Percentiles rank a stretch among this genome's conserved stretches.
phyloP scores from a whole-genome alignment of 2,888 invertebrate species.

The Hydrotaea cyrtoneurina region DNA sequence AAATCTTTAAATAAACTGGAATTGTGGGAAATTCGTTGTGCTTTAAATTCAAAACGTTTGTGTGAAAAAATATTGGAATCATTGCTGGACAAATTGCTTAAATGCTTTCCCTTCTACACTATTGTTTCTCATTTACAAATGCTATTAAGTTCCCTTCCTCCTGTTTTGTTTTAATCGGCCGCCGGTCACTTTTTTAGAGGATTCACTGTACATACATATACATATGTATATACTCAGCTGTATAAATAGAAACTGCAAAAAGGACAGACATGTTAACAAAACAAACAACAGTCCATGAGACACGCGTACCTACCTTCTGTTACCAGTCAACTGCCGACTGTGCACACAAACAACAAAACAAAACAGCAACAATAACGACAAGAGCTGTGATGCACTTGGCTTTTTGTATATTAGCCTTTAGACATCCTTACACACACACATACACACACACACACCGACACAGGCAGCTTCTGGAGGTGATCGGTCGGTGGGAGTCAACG shows the following conservation, averaged over 20 bases:
- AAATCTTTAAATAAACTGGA: too few species aligned
- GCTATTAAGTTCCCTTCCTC: too few species aligned
- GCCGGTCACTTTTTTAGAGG: background rate
- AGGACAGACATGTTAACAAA: conserved; percentile 1
- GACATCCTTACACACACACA: conserved; percentile 11
- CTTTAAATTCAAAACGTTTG: too few species aligned
- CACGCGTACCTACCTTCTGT: background rate
- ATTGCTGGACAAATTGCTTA: too few species aligned
- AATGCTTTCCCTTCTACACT: too few species aligned
- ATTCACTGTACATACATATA: too few species aligned
- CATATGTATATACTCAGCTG: too few species aligned
- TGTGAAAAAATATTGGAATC: too few species aligned
- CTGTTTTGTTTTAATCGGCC: background rate
- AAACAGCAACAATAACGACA: background rate
- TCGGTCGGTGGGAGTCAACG: conserved; percentile 20
- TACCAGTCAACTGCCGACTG: background rate
- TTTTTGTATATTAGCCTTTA: conserved; percentile 40
- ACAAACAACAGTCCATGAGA: background rate
- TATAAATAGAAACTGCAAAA: background rate
- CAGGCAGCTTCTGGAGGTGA: background rate
- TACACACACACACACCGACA: background rate
- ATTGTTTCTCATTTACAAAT: too few species aligned
- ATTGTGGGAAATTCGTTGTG: too few species aligned
- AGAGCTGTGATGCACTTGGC: conserved; percentile 9
- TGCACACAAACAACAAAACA: background rate